Percentiles rank a stretch among this genome's conserved stretches.
These are phyloP conservation scores for Gavia stellata DNA, from an alignment of 2,113 vertebrate species.

Conservation along the genomic window DNA sequence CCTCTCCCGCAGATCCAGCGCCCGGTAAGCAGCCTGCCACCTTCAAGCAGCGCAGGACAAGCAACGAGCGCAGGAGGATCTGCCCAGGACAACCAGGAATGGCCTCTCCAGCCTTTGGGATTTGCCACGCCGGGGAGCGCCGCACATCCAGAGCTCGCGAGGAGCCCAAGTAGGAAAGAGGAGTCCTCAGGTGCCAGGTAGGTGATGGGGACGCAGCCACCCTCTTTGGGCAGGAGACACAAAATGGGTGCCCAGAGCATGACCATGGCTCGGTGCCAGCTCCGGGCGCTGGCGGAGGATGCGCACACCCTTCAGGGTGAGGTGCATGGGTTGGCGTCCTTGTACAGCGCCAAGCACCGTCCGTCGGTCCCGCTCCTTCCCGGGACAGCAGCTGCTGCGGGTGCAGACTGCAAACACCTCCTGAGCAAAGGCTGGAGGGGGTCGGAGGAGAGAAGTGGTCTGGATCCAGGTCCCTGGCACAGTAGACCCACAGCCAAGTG, in stretches of 20 bases:
- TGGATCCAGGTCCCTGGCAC: background rate
- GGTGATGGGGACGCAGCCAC: background rate
- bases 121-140: background rate
- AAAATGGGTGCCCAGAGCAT: background rate
- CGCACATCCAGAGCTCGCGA: accelerated
- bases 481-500: background rate
- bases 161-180: background rate
- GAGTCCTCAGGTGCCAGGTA: background rate
- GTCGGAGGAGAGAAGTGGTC: background rate
- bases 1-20: background rate
- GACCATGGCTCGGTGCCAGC: accelerated
- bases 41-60: background rate
- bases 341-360: accelerated
- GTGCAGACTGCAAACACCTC: accelerated
- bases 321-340: background rate
- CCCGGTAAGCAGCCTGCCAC: background rate
- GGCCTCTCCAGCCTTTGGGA: background rate
- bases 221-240: background rate
- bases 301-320: background rate
- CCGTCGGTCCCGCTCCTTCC: accelerated
- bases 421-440: background rate
- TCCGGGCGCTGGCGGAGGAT: background rate
- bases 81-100: background rate
- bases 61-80: background rate
- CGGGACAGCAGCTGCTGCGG: background rate